Conservation (phyloP, 2,888 invertebrate species). For the Drosophila aldrichi region DNA sequence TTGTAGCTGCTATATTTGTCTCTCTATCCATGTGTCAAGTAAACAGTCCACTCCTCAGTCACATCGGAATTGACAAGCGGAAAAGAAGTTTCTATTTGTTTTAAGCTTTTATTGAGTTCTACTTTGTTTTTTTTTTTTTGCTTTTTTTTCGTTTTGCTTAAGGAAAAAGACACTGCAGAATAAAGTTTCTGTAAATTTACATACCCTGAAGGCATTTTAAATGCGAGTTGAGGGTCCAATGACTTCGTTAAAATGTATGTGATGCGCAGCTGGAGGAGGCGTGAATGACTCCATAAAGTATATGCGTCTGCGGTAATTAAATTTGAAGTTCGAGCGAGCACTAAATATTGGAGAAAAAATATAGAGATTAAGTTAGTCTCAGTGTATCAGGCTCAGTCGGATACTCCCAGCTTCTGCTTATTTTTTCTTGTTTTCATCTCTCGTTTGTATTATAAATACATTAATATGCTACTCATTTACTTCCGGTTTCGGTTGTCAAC, state of each 20-base stretch:
- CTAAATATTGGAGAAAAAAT: too few species aligned
- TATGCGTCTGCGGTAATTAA: neutral
- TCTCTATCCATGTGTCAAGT: neutral
- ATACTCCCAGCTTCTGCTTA: neutral
- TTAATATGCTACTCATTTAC: conserved; percentile 65
- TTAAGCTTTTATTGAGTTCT: neutral
- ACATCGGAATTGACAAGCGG: neutral
- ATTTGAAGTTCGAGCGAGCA: too few species aligned
- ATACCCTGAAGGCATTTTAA: neutral
- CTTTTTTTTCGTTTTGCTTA: neutral
- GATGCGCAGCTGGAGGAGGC: neutral
- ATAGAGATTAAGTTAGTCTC: too few species aligned
- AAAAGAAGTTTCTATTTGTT: conserved; percentile 2
- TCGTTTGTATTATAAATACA: conserved; percentile 60
- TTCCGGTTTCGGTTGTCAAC: conserved; percentile 68
- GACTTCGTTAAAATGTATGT: neutral
- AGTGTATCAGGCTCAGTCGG: too few species aligned
- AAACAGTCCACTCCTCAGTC: neutral
- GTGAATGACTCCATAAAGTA: neutral
- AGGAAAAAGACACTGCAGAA: neutral
- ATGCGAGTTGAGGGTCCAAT: neutral
- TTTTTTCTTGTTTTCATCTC: neutral
- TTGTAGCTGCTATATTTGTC: neutral
- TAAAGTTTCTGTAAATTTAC: neutral
- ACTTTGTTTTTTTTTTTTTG: neutral